Percentiles rank a stretch among this genome's conserved stretches.
These are phyloP conservation scores for Contarinia nasturtii DNA, from an alignment of 1,140 invertebrate species.

Conservation along the genomic window DNA sequence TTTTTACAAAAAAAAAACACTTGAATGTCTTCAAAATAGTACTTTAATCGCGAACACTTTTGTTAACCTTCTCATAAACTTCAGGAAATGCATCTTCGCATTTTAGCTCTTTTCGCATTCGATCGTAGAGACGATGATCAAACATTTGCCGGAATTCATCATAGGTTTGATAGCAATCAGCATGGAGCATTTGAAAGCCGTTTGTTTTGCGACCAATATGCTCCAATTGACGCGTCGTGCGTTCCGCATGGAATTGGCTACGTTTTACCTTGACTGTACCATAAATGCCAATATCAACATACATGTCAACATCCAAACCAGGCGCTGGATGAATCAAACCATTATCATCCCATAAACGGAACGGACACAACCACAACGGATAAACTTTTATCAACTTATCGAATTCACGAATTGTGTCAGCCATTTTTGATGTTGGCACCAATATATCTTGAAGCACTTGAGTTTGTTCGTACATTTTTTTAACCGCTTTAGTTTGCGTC, in stretches of 20 bases:
- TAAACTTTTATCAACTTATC: constrained; percentile 53
- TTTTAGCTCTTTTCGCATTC: constrained; percentile 33
- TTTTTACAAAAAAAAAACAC: no score
- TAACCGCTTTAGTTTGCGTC: constrained; percentile 54
- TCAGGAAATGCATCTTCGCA: constrained; percentile 61
- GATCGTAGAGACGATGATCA: constrained; percentile 58
- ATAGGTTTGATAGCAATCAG: constrained; percentile 51
- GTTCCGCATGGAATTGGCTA: constrained; percentile 36
- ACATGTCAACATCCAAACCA: constrained; percentile 33
- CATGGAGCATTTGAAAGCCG: constrained; percentile 76
- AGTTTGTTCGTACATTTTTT: constrained; percentile 53
- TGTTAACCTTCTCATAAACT: constrained; percentile 65
- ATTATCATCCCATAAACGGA: constrained; percentile 40
- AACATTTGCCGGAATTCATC: constrained; percentile 72
- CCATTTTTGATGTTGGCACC: constrained; percentile 42
- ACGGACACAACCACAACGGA: constrained; percentile 71
- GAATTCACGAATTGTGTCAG: constrained; percentile 40
- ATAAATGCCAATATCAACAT: constrained; percentile 63
- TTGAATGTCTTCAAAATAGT: neutral
- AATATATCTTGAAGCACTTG: constrained; percentile 78
- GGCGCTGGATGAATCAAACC: constrained; percentile 45
- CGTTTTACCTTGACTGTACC: constrained; percentile 40
- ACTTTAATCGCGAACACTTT: constrained; percentile 34
- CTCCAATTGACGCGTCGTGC: constrained; percentile 45
- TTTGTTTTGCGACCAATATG: constrained; percentile 43